Evolutionary conservation across 92 coral and sea anemone species (phyloP), one percentile per base, ranked within the genome.

Genomic region (Virgularia gustaviana): DNA sequence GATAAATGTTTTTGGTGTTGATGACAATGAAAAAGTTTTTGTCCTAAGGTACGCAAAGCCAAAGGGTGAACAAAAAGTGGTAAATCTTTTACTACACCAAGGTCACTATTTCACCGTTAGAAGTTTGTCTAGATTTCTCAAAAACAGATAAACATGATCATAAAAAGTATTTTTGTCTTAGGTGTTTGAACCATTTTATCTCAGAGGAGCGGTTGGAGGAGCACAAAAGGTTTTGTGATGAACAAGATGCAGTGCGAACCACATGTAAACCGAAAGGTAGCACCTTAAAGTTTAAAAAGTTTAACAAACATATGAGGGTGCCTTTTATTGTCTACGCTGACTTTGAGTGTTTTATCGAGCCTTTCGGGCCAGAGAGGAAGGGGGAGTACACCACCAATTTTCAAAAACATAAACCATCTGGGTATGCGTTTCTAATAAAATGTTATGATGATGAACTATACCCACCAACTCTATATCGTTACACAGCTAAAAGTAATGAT

Each of bases 381-480:
- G 32, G 56, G 53, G 65, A 83, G 71, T 79, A 65, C 16, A 83
- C 80, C 23, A 49, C 43, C n/a, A 41, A 71, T 61, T 78, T 72
- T 30, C 83, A 77, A 44, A 52, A 57, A 30, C 84, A 83, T 33
- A 73, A 23, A 27, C 80, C 80, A 28, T 68, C 78, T 0, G 87
- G 83, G 0, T 77, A 13, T 39, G 19, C 79, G 53, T 77, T 59
- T 71, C 35, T 31, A 6, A 53, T 77, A 15, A 75, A 75, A 44
- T 77, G 79, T 54, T 83, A 68, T 77, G 83, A 83, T 43, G 76
- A 74, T 0, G 25, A 4, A 9, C 3, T 36, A 4, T 79, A 0
- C 23, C 4, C 42, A 66, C 73, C 57, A 15, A 32, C 11, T 23
- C 9, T 39, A 8, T 16, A 64, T 8, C 13, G 53, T 16, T 49